Conservation (phyloP, 2,113 vertebrate species). For the Progne subis region DNA sequence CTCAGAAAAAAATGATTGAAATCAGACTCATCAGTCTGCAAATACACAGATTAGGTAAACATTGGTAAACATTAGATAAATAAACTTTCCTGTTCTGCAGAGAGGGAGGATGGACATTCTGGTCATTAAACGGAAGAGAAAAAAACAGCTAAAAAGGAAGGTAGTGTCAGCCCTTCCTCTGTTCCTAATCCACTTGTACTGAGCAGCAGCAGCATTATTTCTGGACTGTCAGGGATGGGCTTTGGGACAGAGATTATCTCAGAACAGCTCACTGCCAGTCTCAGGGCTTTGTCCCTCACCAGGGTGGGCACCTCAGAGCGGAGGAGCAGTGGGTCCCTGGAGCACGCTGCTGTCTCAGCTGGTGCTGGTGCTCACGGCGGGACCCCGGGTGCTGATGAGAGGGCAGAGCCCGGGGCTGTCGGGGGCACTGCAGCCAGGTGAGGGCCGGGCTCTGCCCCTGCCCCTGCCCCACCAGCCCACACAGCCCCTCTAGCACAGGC, state of each 20-base stretch:
- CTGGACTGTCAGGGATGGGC: rapidly evolving
- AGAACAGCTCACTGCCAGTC: rapidly evolving
- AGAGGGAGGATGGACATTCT: background rate
- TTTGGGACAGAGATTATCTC: background rate
- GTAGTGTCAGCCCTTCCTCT: background rate
- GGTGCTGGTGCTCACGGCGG: rapidly evolving
- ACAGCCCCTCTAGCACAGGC: rapidly evolving
- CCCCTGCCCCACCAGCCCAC: rapidly evolving
- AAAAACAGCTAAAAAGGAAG: background rate
- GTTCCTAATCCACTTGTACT: background rate
- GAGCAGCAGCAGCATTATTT: background rate
- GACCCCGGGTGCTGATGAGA: rapidly evolving
- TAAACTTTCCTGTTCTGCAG: background rate
- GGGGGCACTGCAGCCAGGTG: rapidly evolving
- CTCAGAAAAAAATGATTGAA: background rate
- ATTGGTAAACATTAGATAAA: background rate
- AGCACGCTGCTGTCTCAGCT: rapidly evolving
- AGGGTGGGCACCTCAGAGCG: rapidly evolving
- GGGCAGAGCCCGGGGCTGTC: rapidly evolving
- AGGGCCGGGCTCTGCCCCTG: background rate
- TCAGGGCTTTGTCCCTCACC: rapidly evolving
- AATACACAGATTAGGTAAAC: too few relatives aligned
- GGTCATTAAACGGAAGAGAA: background rate
- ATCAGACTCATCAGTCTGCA: background rate
- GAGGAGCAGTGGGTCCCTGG: rapidly evolving